Evolutionary conservation across 2,113 vertebrate species (phyloP), one percentile per base, ranked within the genome.

Genomic region (Notothenia rossii): DNA sequence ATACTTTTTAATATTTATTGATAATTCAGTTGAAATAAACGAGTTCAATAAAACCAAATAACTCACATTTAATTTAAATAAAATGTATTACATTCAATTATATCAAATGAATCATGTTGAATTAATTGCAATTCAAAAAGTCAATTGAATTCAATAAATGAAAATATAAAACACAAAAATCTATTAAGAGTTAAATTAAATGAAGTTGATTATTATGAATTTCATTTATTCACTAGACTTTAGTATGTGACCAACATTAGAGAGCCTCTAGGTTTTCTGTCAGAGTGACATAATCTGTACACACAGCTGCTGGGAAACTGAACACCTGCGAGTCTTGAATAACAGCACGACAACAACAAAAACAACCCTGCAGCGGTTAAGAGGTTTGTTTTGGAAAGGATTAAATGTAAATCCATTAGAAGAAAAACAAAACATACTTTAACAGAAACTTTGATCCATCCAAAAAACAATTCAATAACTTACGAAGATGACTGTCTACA

Each of bases 241-340:
- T 29, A 29, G 29, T 29, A 29, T 29, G 29, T 29, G 29, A 29
- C 29, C 29, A 29, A 29, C 5, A 51, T 18, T 1, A 45, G 13
- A 51, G 25, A n/a, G 10, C 2, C 60, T 50, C 18, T 0, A 43
- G 49, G 43, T 48, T 53, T 20, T 1, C 12, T 4, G 46, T 5
- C 2, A 25, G n/a, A 54, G 46, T 75, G 5, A 67, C 58, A 64
- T 49, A 46, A 67, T 49, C 5, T n/a, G 15, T 14, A 20, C 29
- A 54, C 53, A 77, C 54, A 62, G n/a, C 5, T 36, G 62, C 64
- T 79, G 81, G 63, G 78, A 79, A 86, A 73, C 14, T 3, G 9
- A 49, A 49, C 84, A 84, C 63, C 77, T 83, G 83, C 14, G 20
- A 5, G 1, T 71, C 3, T 46, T 49, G 13, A 48, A 17, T 12